These are phyloP conservation scores for Salvator merianae DNA, from an alignment of 2,113 vertebrate species.

Conservation along the genomic window DNA sequence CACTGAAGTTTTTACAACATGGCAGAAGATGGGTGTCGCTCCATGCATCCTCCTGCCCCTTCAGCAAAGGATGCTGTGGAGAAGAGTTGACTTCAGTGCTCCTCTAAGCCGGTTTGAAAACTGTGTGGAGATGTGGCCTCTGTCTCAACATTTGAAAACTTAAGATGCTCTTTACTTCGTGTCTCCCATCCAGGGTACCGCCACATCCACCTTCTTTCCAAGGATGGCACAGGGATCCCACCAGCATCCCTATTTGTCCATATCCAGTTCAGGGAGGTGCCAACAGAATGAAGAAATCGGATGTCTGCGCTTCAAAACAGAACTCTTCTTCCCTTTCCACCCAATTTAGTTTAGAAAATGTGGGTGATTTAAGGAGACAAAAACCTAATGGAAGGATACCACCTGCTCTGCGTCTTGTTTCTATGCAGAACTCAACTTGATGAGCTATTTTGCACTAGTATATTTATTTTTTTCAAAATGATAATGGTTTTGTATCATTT, in stretches of 20 bases:
- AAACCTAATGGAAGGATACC: neutral
- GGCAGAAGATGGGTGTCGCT: too few relatives aligned
- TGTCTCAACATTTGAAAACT: neutral
- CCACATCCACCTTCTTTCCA: slow-evolving; percentile 92
- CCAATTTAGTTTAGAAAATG: neutral
- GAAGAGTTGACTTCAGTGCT: too few relatives aligned
- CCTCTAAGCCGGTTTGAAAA: too few relatives aligned
- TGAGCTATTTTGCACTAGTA: slow-evolving; percentile 13
- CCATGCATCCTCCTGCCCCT: too few relatives aligned
- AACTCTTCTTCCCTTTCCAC: neutral
- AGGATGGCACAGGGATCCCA: slow-evolving; percentile 87
- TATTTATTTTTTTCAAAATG: neutral
- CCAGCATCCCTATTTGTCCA: slow-evolving; percentile 91
- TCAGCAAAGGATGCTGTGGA: too few relatives aligned
- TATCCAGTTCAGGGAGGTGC: slow-evolving; percentile 71
- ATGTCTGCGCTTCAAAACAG: neutral
- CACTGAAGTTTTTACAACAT: too few relatives aligned
- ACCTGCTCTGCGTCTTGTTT: neutral
- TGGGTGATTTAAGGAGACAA: accelerated
- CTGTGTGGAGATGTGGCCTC: neutral
- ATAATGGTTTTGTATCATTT: slow-evolving; percentile 15
- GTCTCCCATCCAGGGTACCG: slow-evolving; percentile 84
- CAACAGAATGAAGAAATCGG: neutral
- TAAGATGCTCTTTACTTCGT: neutral
- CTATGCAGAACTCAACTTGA: neutral